Evolutionary conservation across 2,797 vertebrate species (phyloP).

Genomic region (Gorsachius magnificus): DNA sequence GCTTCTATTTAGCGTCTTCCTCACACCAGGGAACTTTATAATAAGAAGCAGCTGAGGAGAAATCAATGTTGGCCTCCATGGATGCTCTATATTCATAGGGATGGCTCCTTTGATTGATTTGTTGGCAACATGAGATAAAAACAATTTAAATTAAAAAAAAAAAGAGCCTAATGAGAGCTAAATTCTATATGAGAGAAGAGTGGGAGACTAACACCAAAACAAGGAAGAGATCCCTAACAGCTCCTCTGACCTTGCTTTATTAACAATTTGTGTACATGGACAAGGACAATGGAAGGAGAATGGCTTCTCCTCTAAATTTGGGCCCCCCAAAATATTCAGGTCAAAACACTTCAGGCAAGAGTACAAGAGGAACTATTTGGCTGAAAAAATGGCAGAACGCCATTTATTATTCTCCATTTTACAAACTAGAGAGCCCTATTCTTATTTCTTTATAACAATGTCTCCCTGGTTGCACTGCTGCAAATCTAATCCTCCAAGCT

Average conservation of each 20-base stretch:
- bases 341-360: neutral
- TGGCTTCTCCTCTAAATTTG: neutral
- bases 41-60: slow-evolving; percentile 58
- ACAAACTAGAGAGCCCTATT: neutral
- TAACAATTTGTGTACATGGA: neutral
- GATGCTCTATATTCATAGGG: slow-evolving; percentile 56
- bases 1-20: slow-evolving; percentile 44
- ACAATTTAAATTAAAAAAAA: slow-evolving; percentile 27
- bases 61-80: slow-evolving; percentile 51
- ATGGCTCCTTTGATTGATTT: slow-evolving; percentile 57
- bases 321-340: neutral
- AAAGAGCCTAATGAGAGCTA: neutral
- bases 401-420: neutral
- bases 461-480: neutral
- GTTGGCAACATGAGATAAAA: slow-evolving; percentile 43
- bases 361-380: neutral
- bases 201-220: neutral
- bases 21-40: slow-evolving; percentile 69
- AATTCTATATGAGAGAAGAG: neutral
- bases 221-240: neutral
- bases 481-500: neutral
- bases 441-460: neutral
- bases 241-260: neutral
- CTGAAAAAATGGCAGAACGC: neutral
- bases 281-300: neutral